Evolutionary conservation across 2,888 invertebrate genomes (phyloP).

Genomic region (Agrotis ipsilon): DNA sequence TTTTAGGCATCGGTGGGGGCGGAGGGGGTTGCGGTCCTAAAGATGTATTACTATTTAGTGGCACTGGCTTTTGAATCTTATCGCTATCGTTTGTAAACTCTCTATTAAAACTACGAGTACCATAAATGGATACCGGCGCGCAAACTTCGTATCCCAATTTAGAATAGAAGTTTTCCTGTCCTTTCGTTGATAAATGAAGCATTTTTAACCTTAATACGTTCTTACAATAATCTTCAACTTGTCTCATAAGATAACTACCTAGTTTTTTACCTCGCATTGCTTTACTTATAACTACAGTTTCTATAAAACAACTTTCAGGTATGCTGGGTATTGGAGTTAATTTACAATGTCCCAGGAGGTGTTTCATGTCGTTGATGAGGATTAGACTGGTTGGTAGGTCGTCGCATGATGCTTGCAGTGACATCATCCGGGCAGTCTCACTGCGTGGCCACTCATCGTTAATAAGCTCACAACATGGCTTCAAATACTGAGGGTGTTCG

Average conservation of each 20-base stretch:
- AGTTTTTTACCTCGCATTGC: slow-evolving; percentile 94
- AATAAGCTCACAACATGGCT: slow-evolving; percentile 94
- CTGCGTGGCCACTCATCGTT: slow-evolving; percentile 97
- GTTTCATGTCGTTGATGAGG: slow-evolving; percentile 90
- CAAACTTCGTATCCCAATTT: slow-evolving; percentile 94
- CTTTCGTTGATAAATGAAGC: slow-evolving; percentile 93
- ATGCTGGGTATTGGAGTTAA: slow-evolving; percentile 94
- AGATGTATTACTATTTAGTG: slow-evolving; percentile 60
- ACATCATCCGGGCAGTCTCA: slow-evolving; percentile 94
- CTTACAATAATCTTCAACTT: slow-evolving; percentile 94
- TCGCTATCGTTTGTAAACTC: slow-evolving; percentile 56
- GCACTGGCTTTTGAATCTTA: slow-evolving; percentile 70
- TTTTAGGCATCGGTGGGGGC: slow-evolving; percentile 85
- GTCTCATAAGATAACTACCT: slow-evolving; percentile 94
- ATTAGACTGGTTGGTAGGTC: slow-evolving; percentile 94
- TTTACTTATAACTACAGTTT: slow-evolving; percentile 95
- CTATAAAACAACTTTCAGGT: slow-evolving; percentile 94
- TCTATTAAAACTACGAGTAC: slow-evolving; percentile 76
- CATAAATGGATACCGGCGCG: slow-evolving; percentile 93
- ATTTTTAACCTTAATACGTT: slow-evolving; percentile 91
- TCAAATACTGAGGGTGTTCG: slow-evolving; percentile 93
- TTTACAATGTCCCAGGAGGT: slow-evolving; percentile 95
- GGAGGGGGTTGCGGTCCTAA: slow-evolving; percentile 76
- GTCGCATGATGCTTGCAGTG: slow-evolving; percentile 94
- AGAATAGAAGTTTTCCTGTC: slow-evolving; percentile 94